A percentile compares a stretch with the other conserved stretches of the same genome.
Conservation (phyloP, 2,888 invertebrate genomes). For the Patella caerulea region DNA sequence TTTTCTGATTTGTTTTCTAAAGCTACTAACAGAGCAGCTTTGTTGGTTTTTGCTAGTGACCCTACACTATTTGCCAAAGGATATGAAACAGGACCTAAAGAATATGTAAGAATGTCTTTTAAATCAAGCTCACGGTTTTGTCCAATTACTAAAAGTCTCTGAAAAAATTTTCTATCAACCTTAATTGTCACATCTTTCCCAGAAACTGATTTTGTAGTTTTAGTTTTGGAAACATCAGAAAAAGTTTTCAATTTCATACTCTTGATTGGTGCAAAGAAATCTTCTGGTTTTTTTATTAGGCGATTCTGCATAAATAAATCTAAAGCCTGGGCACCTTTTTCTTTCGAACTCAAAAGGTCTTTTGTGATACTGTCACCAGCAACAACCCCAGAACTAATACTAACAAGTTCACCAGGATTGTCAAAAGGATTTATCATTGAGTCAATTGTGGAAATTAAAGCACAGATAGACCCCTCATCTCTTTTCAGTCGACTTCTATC, state of each 20-base stretch:
- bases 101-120: not conserved
- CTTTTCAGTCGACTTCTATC: not conserved
- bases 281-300: not conserved
- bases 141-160: not conserved
- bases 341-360: constrained; percentile 6
- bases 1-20: not conserved
- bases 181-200: not conserved
- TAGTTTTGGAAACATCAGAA: not conserved
- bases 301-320: not conserved
- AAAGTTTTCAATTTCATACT: constrained; percentile 14
- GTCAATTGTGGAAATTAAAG: constrained; percentile 6
- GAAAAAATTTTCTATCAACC: not conserved
- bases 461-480: not conserved
- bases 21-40: not conserved
- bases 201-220: not conserved
- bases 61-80: not conserved
- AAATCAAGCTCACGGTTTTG: not conserved
- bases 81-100: not conserved
- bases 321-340: not conserved
- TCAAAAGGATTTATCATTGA: not conserved
- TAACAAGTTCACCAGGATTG: not conserved
- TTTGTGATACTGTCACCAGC: not conserved
- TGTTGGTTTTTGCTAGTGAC: not conserved
- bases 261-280: constrained; percentile 5
- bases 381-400: constrained; percentile 9